Evolutionary conservation across 2,888 invertebrate species (phyloP), one percentile per base, ranked within the genome.

Genomic region (Ferrisia virgata): DNA sequence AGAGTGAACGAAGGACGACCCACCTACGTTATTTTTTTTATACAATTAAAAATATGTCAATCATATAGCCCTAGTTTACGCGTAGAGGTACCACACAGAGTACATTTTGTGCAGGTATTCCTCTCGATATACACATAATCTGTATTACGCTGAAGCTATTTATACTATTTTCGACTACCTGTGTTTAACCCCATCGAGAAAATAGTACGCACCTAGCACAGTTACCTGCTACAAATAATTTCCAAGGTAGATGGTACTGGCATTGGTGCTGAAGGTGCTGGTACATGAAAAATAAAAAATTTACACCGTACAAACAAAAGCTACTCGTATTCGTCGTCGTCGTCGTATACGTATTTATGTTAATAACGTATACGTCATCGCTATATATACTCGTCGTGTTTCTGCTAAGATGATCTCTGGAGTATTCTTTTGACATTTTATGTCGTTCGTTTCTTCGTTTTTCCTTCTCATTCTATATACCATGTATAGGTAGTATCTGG

Each of bases 351-450:
- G 22, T 53, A 53, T 64, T 5, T 64, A 64, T 36, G 72, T 76
- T 76, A 76, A 76, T 76, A 76, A 76, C 72, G 72, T 6, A 36
- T 36, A 36, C 36, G 72, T 76, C 72, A 36, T 76, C 72, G 9
- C 72, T 36, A 76, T 8, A n/a, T n/a, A n/a, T n/a, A n/a, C n/a
- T n/a, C n/a, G n/a, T 53, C 15, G 8, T 53, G 15, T 53, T 53
- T 18, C 53, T 53, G n/a, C 25, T 36, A 22, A 76, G 72, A 22
- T 36, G 72, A 76, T 76, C 72, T 76, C 72, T 76, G 36, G 36
- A 76, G 72, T 36, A 76, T 76, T 76, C 72, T 76, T 76, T 76
- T 76, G 72, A 76, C 72, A 76, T 76, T 76, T 76, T 36, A 36
- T 36, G 33, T 33, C 36, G 72, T 69, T 28, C 22, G 53, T 28